Base-by-base conservation (phyloP, 2,113 vertebrate genomes). In the Centropus bengalensis region DNA sequence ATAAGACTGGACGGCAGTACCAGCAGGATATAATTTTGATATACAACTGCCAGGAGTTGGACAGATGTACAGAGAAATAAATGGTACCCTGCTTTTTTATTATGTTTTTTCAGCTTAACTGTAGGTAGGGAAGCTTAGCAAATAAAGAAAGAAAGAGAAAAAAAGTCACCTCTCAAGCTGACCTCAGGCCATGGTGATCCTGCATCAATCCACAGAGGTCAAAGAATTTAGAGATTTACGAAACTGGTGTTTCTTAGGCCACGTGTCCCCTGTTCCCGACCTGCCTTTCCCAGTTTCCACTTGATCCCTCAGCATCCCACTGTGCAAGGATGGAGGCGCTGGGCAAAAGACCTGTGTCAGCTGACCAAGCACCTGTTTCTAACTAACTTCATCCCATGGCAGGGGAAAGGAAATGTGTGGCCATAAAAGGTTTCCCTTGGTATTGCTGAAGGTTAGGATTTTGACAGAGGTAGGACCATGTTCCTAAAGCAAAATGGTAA, bases 191-290 rank as follows among this genome's bases (percentile, higher is more conserved):
- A 12, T 2, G 7, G 59, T 14, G 58, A 92, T 56, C 21, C 77
- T 40, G 7, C 15, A 44, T 68, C 85, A 68, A 68, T 14, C 44
- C 20, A 52, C 52, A 94, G 36, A 62, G 80, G 93, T 89, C 33
- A 95, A 96, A 95, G 71, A n/a, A 71, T 8, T 3, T 21, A 58
- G 18, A 80, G 85, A 94, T 96, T 88, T 76, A 96, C 76, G 83
- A 87, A 82, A 30, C 8, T 59, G 36, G 7, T 58, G 45, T 76
- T 90, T 85, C 63, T 93, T 36, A 80, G 78, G 33, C 76, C 81
- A 91, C 85, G 87, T 89, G 77, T 82, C 86, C 70, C 63, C 30
- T 66, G 11, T 63, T 85, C 69, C 49, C 27, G 36, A 27, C 13
- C 28, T 38, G 36, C 24, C 38, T 76, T 68, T 81, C 20, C 9